phyloP scores from a whole-genome alignment of 2,888 invertebrate species.

The Unio pictorum region DNA sequence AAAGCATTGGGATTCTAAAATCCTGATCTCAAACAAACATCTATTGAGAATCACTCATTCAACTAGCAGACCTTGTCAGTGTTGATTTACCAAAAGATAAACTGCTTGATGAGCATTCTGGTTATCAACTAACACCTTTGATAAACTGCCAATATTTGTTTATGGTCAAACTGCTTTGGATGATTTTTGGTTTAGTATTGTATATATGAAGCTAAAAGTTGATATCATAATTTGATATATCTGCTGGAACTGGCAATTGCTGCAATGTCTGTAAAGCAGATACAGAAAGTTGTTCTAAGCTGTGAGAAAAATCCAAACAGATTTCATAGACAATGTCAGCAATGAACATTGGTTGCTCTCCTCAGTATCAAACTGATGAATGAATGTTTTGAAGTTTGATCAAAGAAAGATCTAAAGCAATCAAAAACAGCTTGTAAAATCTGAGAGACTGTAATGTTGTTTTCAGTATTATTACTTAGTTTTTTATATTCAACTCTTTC shows the following conservation, averaged over 20 bases:
- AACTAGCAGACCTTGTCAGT: too few species aligned
- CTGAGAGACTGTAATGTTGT: too few species aligned
- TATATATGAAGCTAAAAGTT: background rate
- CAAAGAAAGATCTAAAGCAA: too few species aligned
- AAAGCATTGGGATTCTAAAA: background rate
- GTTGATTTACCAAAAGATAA: background rate
- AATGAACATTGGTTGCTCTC: constrained; percentile 12
- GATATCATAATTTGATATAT: constrained; percentile 7
- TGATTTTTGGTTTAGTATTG: constrained; percentile 10
- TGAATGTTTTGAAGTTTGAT: too few species aligned
- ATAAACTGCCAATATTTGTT: constrained; percentile 6
- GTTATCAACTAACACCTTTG: constrained; percentile 8
- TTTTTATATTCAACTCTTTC: too few species aligned
- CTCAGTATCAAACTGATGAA: constrained; percentile 9
- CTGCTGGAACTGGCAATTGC: constrained; percentile 8
- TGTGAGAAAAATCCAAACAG: constrained; percentile 24
- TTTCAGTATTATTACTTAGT: too few species aligned
- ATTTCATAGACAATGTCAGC: constrained; percentile 10
- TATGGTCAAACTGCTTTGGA: constrained; percentile 4
- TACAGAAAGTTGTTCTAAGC: constrained; percentile 15
- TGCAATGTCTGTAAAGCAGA: constrained; percentile 14
- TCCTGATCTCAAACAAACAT: too few species aligned
- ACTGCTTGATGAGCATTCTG: constrained; percentile 5
- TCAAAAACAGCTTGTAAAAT: too few species aligned
- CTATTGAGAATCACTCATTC: too few species aligned